Base-by-base conservation (phyloP, 2,113 vertebrate species). In the Tragelaphus buxtoni region DNA sequence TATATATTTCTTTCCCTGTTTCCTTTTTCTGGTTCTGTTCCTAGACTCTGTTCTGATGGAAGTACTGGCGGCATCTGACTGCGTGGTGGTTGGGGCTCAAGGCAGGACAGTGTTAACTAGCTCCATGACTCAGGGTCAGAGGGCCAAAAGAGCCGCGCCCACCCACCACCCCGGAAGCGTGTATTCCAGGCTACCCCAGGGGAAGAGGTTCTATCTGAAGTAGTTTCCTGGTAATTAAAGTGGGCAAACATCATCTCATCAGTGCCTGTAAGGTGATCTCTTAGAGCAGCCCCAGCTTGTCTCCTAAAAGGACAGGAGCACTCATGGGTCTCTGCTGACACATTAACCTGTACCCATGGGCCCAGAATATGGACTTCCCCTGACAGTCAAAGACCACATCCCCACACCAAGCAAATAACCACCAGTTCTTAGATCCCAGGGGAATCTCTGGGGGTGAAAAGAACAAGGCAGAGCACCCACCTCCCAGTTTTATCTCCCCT, bases 241-340 rank as follows among this genome's bases (percentile, higher is more conserved):
- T 0, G 3, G 60, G 32, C 24, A 53, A 58, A 51, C 20, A 5
- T 0, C 32, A 76, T 13, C 55, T 81, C 49, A 13, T 0, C 0
- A 58, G 28, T 16, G 20, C 49, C 60, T 4, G 17, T 7, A 69
- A 53, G 24, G 42, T 3, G 9, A 58, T 9, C n/a, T 72, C 83
- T 45, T 9, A 7, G 42, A 22, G 74, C 8, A 53, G 55, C 47
- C 4, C 6, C 11, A 30, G 16, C 39, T 4, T 14, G 12, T 5
- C 56, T 45, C 79, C 61, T 7, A 9, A 6, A n/a, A n/a, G 63
- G 16, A 39, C 4, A 14, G 22, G 42, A 9, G 17, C 0, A 26
- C 69, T n/a, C 30, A 0, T 0, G 24, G 74, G 53, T 65, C 65
- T 53, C 81, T 3, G 18, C 51, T 24, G 16, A 76, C 26, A 49